A percentile compares a stretch with the other conserved stretches of the same genome.
Conservation (phyloP, 1,140 invertebrate genomes). For the Diplogasteroides magnus region DNA sequence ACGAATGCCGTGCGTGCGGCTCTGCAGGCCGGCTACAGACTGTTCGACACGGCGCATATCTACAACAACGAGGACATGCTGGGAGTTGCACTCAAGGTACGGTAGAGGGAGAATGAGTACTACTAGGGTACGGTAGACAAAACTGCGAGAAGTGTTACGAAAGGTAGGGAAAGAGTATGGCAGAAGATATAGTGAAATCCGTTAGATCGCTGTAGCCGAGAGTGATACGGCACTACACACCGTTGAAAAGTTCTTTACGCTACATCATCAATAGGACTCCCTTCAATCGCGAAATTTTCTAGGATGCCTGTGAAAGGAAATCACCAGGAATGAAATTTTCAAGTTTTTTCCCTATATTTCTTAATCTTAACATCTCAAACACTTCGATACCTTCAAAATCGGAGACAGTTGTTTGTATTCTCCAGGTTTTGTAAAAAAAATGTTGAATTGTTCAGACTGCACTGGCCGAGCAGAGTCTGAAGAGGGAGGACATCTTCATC, state of each 20-base stretch:
- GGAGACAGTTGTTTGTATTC: no score
- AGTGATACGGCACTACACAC: background rate
- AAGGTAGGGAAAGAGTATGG: no score
- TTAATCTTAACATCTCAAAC: no score
- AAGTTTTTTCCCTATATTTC: no score
- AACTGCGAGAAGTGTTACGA: conserved; percentile 3
- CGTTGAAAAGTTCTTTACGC: background rate
- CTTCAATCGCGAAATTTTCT: no score
- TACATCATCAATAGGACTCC: background rate
- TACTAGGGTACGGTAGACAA: no score
- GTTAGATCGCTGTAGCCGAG: no score
- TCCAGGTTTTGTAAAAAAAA: background rate
- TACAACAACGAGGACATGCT: conserved; percentile 61
- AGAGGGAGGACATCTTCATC: conserved; percentile 58
- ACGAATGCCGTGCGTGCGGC: conserved; percentile 65
- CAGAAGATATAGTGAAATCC: background rate
- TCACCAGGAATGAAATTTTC: no score
- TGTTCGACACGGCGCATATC: conserved; percentile 67
- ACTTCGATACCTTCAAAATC: no score
- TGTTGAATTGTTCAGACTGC: conserved; percentile 35
- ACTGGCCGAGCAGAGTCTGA: conserved; percentile 53
- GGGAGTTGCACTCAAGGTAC: conserved; percentile 55
- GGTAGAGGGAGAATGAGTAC: no score
- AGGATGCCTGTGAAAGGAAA: no score
- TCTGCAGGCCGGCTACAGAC: conserved; percentile 68